phyloP scores from a whole-genome alignment of 2,888 invertebrate genomes.

The Ectobius pallidus region DNA sequence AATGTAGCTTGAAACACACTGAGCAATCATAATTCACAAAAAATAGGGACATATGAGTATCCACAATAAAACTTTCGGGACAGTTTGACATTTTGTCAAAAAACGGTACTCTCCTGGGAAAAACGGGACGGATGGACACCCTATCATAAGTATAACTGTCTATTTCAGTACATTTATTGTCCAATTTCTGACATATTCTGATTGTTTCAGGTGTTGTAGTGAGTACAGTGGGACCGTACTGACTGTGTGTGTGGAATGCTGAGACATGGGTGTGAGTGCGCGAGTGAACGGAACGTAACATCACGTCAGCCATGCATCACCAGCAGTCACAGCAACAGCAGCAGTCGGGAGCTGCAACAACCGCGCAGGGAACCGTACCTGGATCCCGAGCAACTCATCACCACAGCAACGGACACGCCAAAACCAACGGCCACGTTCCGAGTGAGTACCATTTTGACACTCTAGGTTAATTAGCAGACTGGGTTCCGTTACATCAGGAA shows the following conservation, averaged over 20 bases:
- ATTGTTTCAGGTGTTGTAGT: background rate
- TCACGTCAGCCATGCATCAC: slow-evolving; percentile 10
- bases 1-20: no score
- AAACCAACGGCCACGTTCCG: slow-evolving; percentile 37
- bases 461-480: no score
- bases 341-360: background rate
- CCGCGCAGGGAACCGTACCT: slow-evolving; percentile 8
- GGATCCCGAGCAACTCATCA: slow-evolving; percentile 5
- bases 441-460: slow-evolving; percentile 27
- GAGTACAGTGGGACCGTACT: background rate
- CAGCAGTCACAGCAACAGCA: background rate
- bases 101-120: no score
- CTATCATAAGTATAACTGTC: no score
- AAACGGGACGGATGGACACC: no score
- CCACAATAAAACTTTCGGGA: no score
- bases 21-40: no score
- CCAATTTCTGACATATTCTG: no score
- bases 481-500: no score
- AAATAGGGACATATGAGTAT: no score
- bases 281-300: background rate
- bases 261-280: slow-evolving; percentile 1
- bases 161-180: no score
- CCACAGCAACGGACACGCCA: slow-evolving; percentile 37
- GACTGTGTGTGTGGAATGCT: background rate
- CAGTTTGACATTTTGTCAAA: no score